Evolutionary conservation across 2,797 vertebrate species (phyloP).

Genomic region (Pangasius djambal): DNA sequence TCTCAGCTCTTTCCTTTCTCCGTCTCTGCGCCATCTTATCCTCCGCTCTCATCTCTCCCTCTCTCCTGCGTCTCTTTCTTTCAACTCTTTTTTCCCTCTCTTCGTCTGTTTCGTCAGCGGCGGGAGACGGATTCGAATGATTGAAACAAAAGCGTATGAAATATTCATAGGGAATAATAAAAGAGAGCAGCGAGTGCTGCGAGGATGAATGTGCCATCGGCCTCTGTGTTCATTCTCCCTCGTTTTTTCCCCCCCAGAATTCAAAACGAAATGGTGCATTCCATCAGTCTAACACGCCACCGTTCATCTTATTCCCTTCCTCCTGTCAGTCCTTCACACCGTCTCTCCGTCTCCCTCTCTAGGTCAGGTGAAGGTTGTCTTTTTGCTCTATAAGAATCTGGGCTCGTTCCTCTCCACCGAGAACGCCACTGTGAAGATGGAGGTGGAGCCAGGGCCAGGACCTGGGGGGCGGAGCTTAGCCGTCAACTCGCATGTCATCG

Average conservation of each 20-base stretch:
- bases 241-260: conserved; percentile 56
- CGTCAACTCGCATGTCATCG: conserved; percentile 90
- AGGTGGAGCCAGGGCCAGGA: conserved; percentile 72
- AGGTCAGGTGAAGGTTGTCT: conserved; percentile 95
- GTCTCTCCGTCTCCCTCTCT: conserved; percentile 50
- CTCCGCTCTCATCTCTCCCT: conserved; percentile 61
- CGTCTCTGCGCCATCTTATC: conserved; percentile 72
- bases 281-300: conserved; percentile 71
- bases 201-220: conserved; percentile 79
- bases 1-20: conserved; percentile 69
- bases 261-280: conserved; percentile 79
- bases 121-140: conserved; percentile 80
- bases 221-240: conserved; percentile 78
- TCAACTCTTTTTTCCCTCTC: neutral
- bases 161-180: conserved; percentile 84
- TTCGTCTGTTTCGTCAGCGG: conserved; percentile 70
- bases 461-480: conserved; percentile 75
- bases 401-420: conserved; percentile 90
- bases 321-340: conserved; percentile 34
- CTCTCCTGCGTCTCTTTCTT: conserved; percentile 53
- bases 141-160: conserved; percentile 85
- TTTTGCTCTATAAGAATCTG: conserved; percentile 91
- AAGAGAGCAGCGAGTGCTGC: conserved; percentile 75
- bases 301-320: conserved; percentile 20
- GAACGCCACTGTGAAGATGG: conserved; percentile 90